Conservation (phyloP, 2,797 vertebrate genomes). For the Schizopygopsis pylzovi region DNA sequence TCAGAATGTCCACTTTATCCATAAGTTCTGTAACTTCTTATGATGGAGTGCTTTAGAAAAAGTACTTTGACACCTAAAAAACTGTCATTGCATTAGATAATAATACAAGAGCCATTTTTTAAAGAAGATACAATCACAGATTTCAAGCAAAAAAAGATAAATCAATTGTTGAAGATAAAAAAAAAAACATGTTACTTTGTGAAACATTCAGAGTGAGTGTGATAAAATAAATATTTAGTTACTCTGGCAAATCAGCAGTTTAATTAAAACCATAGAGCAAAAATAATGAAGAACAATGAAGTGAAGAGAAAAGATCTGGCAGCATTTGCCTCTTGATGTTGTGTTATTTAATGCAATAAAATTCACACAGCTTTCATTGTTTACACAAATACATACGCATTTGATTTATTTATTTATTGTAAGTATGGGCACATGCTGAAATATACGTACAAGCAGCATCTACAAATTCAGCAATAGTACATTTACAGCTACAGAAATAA, state of each 20-base stretch:
- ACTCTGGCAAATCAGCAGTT: neutral
- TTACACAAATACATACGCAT: no score
- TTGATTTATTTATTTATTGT: no score
- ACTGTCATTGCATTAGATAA: neutral
- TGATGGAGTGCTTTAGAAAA: neutral
- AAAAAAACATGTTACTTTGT: neutral
- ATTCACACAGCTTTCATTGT: neutral
- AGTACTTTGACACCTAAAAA: neutral
- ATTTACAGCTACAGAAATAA: no score
- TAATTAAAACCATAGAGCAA: neutral
- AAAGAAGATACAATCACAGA: no score
- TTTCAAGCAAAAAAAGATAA: no score
- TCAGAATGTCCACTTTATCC: neutral
- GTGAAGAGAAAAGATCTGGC: no score
- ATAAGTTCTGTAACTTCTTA: constrained; percentile 6
- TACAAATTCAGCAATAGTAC: no score
- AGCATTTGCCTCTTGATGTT: neutral
- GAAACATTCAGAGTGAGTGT: neutral
- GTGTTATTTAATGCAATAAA: neutral
- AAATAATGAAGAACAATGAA: neutral
- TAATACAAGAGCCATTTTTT: no score
- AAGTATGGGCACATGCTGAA: no score
- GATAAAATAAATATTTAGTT: neutral
- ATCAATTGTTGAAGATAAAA: neutral
- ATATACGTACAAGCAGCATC: no score